A percentile compares a stretch with the other conserved stretches of the same genome.
phyloP scores from a whole-genome alignment of 2,797 vertebrate species.

The Myotis findleyi region DNA sequence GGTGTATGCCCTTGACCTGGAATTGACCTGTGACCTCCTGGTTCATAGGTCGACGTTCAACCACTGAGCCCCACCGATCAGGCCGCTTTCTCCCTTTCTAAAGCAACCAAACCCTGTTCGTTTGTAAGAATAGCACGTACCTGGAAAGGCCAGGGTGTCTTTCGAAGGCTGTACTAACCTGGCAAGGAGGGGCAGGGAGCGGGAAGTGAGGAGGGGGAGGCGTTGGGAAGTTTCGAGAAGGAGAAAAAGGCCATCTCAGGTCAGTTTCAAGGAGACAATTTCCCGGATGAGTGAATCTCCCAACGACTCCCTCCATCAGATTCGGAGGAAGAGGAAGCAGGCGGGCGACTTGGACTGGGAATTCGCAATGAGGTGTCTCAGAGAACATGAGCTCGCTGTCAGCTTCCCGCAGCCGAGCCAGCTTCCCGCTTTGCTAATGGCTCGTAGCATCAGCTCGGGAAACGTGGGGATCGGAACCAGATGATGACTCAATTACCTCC shows the following conservation, averaged over 20 bases:
- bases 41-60: no score
- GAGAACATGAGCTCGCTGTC: neutral
- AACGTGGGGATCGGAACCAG: constrained; percentile 49
- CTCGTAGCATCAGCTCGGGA: neutral
- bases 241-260: neutral
- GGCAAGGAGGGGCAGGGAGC: neutral
- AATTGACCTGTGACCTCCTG: no score
- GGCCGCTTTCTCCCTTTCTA: neutral
- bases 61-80: no score
- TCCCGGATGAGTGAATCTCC: neutral
- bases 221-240: neutral
- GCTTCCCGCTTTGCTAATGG: constrained; percentile 38
- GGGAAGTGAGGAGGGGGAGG: neutral
- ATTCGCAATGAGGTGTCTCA: neutral
- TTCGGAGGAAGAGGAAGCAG: neutral
- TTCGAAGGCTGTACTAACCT: neutral
- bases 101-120: constrained; percentile 41
- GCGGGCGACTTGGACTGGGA: neutral
- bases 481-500: constrained; percentile 34
- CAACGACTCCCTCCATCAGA: neutral
- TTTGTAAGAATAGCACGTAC: constrained; percentile 49
- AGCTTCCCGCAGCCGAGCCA: constrained; percentile 35
- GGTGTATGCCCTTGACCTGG: no score
- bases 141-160: constrained; percentile 52
- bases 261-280: neutral